phyloP scores from a whole-genome alignment of 2,113 vertebrate species.

The Chaetorhynchus papuensis region DNA sequence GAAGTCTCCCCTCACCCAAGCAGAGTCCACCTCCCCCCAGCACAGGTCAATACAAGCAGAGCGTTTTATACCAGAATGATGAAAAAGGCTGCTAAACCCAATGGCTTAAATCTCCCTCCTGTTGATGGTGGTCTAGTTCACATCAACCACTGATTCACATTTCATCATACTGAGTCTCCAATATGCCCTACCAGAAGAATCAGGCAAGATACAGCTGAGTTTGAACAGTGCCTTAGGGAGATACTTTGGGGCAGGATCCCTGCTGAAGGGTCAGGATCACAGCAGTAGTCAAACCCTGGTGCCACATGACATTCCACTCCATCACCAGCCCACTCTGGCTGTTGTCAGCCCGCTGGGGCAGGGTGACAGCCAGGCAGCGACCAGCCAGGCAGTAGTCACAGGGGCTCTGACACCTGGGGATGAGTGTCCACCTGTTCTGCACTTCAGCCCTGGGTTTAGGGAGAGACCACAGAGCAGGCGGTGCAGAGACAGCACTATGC shows the following conservation, averaged over 20 bases:
- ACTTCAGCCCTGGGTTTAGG: not conserved
- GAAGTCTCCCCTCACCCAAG: not conserved
- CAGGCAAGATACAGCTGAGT: not conserved
- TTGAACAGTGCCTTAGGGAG: not conserved
- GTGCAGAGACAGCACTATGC: not conserved
- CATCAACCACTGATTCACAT: not conserved
- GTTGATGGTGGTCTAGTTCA: not conserved
- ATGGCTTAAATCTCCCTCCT: not conserved
- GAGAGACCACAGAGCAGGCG: rapidly evolving
- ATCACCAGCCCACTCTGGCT: not conserved
- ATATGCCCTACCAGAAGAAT: not conserved
- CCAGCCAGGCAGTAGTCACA: not conserved
- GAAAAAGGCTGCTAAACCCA: not conserved
- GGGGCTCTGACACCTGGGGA: not conserved
- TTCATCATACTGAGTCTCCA: not conserved
- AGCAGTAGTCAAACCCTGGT: rapidly evolving
- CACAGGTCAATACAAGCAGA: not conserved
- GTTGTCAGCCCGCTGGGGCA: rapidly evolving
- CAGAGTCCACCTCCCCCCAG: not conserved
- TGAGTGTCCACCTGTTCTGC: rapidly evolving
- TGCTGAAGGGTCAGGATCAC: not conserved
- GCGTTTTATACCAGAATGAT: not conserved
- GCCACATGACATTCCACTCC: not conserved
- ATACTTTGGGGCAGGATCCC: not conserved
- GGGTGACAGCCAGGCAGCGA: not conserved